Evolutionary conservation across 2,797 vertebrate species (phyloP), one percentile per base, ranked within the genome.

Genomic region (Hyperoplus lanceolatus): DNA sequence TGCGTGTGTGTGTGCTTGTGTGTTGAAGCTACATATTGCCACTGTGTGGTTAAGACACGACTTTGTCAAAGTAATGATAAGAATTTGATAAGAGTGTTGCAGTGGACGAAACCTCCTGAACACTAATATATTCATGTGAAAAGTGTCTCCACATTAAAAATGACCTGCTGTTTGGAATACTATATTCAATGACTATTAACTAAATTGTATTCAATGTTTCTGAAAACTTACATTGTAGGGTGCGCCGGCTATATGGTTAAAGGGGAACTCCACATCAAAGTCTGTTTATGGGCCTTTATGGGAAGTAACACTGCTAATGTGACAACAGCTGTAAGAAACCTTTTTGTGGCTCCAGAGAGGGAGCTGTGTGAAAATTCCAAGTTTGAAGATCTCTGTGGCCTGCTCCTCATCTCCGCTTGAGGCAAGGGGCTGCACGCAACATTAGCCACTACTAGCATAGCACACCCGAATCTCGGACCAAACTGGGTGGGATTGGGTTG

Each of bases 1-100:
- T 29, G 29, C 3, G 3, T 21, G 21, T 29, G 29, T 3, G 29
- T 29, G 29, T 29, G 29, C 29, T 29, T 29, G 29, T 68, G 62
- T 45, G 9, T 61, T 21, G 59, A 73, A 73, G 80, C 70, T 81
- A 57, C 39, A 80, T 53, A 61, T 70, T 80, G 82, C 90, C 87
- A 87, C 82, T 84, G 50, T 87, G 75, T 90, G 90, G 84, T 84
- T 39, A 38, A 74, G 3, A 71, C 48, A 41, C 15, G 0, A 59
- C 8, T 48, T 15, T 60, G 58, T 66, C 29, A 55, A 61, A 51
- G 36, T 39, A 11, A 58, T 13, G 36, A n/a, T 70, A n/a, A 60
- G 46, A 70, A 39, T 42, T 62, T n/a, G 53, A 10, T 16, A 38
- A 18, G 0, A 16, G 29, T 15, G 15, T 18, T 14, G 14, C 41